Conservation (phyloP, 2,797 vertebrate genomes). For the Bradypus variegatus region DNA sequence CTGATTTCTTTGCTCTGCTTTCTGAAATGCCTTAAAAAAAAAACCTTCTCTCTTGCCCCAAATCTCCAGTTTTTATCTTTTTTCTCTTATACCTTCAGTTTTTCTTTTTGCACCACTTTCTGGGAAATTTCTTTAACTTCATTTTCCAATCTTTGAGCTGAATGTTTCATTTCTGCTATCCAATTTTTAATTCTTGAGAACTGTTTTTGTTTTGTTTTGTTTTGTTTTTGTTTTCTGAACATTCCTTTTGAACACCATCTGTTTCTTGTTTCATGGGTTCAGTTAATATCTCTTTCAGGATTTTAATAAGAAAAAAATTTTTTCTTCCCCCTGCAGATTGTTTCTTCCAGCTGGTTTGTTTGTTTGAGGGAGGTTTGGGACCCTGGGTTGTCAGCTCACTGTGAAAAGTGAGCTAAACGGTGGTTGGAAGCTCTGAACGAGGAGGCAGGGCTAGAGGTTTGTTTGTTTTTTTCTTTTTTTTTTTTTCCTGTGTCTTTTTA, state of each 20-base stretch:
- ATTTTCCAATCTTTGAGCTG: background rate
- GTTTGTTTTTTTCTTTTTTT: background rate
- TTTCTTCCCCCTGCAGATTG: background rate
- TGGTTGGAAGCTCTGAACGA: background rate
- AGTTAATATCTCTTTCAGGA: background rate
- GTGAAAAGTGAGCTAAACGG: background rate
- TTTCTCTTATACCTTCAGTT: background rate
- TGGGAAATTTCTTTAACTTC: background rate
- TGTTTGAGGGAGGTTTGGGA: background rate
- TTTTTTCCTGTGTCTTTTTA: background rate
- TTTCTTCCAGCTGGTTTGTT: background rate
- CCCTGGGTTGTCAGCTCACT: too few relatives aligned
- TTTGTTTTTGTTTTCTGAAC: too few relatives aligned
- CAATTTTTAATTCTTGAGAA: background rate
- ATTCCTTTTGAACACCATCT: background rate
- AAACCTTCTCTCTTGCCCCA: background rate
- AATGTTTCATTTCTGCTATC: background rate
- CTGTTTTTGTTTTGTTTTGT: background rate
- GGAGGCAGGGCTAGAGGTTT: accelerated
- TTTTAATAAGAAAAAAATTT: background rate
- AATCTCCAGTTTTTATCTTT: background rate
- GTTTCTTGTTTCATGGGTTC: background rate
- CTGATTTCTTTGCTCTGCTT: background rate
- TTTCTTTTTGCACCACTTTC: background rate
- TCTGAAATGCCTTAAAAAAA: background rate